These are phyloP conservation scores for Pristionchus japonicus DNA, from an alignment of 2,888 invertebrate genomes.

Conservation along the genomic window DNA sequence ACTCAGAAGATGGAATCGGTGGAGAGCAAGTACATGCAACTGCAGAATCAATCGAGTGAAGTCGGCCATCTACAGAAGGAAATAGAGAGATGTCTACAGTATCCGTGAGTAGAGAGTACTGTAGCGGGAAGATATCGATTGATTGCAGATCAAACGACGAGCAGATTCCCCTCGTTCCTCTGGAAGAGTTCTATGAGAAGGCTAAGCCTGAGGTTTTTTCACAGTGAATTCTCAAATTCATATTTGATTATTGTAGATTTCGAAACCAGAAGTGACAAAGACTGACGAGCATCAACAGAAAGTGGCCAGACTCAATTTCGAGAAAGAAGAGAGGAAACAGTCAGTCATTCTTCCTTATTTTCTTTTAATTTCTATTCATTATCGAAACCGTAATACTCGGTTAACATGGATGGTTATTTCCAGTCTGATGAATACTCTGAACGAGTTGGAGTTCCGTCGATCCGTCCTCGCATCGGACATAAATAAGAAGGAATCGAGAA, in stretches of 20 bases:
- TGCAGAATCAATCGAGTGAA: slow-evolving; percentile 65
- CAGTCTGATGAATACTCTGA: slow-evolving; percentile 59
- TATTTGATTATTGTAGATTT: background rate
- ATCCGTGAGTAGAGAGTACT: slow-evolving; percentile 50
- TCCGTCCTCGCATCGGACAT: slow-evolving; percentile 66
- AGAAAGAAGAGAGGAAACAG: slow-evolving; percentile 62
- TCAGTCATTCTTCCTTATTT: slow-evolving; percentile 38
- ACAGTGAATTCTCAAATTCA: too few relatives aligned
- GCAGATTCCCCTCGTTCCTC: slow-evolving; percentile 59
- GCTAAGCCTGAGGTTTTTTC: slow-evolving; percentile 46
- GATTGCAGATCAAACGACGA: slow-evolving; percentile 62
- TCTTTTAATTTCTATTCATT: too few relatives aligned
- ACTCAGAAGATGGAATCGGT: slow-evolving; percentile 47
- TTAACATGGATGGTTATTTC: background rate
- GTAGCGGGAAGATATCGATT: background rate
- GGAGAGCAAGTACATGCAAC: slow-evolving; percentile 61
- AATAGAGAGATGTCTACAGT: slow-evolving; percentile 64
- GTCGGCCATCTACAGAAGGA: slow-evolving; percentile 67
- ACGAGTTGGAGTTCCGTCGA: slow-evolving; percentile 63
- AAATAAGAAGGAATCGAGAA: slow-evolving; percentile 63
- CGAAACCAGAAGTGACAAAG: slow-evolving; percentile 9
- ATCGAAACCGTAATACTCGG: too few relatives aligned
- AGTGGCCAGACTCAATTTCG: slow-evolving; percentile 62
- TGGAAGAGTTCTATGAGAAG: slow-evolving; percentile 63
- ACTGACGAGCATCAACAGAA: slow-evolving; percentile 61